Conservation (phyloP, 2,888 invertebrate genomes). For the Adela reaumurella region DNA sequence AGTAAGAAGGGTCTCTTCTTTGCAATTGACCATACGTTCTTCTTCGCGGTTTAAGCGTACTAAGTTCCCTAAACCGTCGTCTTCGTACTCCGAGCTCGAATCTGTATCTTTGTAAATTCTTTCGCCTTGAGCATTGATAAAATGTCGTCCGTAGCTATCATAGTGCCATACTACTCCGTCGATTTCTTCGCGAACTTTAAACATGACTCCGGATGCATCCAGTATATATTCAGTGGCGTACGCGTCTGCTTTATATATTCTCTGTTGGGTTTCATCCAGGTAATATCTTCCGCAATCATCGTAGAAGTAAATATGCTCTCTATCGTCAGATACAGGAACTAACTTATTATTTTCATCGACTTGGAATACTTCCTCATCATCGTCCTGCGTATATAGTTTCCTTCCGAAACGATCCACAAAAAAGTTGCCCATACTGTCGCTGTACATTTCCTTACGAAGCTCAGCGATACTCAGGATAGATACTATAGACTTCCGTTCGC, state of each 20-base stretch:
- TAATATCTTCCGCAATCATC: constrained; percentile 46
- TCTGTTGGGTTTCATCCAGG: constrained; percentile 28
- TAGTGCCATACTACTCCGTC: constrained; percentile 36
- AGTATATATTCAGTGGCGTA: constrained; percentile 43
- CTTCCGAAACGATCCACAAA: constrained; percentile 35
- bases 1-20: constrained; percentile 34
- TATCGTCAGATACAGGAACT: constrained; percentile 34
- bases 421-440: constrained; percentile 37
- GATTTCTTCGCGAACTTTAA: constrained; percentile 36
- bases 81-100: constrained; percentile 40
- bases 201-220: constrained; percentile 32
- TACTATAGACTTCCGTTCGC: constrained; percentile 31
- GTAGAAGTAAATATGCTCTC: constrained; percentile 32
- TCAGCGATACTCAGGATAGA: constrained; percentile 39
- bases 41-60: constrained; percentile 36
- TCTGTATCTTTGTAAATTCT: constrained; percentile 39
- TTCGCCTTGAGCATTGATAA: constrained; percentile 33
- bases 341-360: constrained; percentile 34
- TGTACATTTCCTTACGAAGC: constrained; percentile 31
- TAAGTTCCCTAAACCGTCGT: constrained; percentile 46
- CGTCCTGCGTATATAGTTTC: constrained; percentile 35
- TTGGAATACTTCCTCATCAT: constrained; percentile 30
- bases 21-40: constrained; percentile 34
- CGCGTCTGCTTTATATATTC: constrained; percentile 37
- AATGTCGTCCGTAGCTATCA: constrained; percentile 43